Conservation (phyloP, 2,888 invertebrate genomes). For the Euproctis similis region DNA sequence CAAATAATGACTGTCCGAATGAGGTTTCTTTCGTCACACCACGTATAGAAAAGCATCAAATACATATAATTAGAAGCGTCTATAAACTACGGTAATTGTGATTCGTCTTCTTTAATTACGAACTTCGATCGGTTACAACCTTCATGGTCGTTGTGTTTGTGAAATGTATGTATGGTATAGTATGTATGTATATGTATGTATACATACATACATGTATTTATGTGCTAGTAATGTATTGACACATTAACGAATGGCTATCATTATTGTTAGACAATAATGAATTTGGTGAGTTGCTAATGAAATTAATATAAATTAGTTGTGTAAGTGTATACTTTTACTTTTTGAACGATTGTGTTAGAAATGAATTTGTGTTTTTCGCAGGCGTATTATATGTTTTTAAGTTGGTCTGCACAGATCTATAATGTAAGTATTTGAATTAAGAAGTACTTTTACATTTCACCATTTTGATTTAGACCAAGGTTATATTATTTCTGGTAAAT, state of each 20-base stretch:
- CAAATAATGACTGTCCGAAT: constrained; percentile 66
- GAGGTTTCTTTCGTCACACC: constrained; percentile 69
- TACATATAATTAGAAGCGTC: constrained; percentile 70
- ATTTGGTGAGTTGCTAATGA: constrained; percentile 8
- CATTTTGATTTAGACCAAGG: too few species aligned
- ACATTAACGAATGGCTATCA: constrained; percentile 13
- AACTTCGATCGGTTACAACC: constrained; percentile 40
- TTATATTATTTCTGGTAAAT: too few species aligned
- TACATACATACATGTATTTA: too few species aligned
- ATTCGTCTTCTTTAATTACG: constrained; percentile 69
- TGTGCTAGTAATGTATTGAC: too few species aligned
- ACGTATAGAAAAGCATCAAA: constrained; percentile 72
- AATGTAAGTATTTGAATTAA: too few species aligned
- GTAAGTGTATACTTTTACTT: too few species aligned
- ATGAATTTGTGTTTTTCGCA: too few species aligned
- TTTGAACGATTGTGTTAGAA: too few species aligned
- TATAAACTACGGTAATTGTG: constrained; percentile 73
- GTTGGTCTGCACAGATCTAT: too few species aligned
- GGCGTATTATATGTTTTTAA: too few species aligned
- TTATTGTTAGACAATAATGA: constrained; percentile 17
- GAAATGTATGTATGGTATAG: constrained; percentile 19
- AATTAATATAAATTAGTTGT: not conserved
- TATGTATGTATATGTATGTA: constrained; percentile 14
- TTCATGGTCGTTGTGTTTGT: constrained; percentile 40
- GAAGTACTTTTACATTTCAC: too few species aligned